Evolutionary conservation across 2,888 invertebrate species (phyloP).

Genomic region (Liposcelis brunnea): DNA sequence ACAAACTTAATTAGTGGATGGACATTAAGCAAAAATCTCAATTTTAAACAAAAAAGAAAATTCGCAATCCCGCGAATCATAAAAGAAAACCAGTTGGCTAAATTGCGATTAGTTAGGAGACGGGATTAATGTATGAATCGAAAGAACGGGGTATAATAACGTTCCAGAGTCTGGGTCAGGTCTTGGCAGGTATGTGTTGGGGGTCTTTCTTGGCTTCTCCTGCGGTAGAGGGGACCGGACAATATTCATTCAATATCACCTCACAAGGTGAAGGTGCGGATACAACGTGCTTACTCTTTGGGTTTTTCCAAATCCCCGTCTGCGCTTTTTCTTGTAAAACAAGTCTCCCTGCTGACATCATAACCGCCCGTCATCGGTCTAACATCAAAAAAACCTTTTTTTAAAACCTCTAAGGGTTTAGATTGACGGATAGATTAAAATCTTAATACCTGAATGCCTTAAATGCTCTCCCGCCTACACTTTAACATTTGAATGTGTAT

Average conservation of each 20-base stretch:
- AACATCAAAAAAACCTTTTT: neutral
- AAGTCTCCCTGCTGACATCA: neutral
- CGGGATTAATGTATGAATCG: too few relatives aligned
- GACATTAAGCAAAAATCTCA: too few relatives aligned
- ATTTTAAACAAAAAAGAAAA: neutral
- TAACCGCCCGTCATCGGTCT: neutral
- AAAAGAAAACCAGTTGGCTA: too few relatives aligned
- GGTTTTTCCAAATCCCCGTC: neutral
- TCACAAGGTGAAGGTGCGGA: neutral
- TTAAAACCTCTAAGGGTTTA: neutral
- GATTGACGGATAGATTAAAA: neutral
- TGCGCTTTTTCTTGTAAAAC: neutral
- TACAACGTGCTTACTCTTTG: neutral
- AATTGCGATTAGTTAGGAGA: too few relatives aligned
- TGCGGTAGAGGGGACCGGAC: neutral
- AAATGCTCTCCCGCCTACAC: neutral
- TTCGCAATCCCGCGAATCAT: neutral
- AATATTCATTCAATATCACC: conserved; percentile 5
- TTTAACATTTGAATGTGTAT: neutral
- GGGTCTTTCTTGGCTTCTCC: neutral
- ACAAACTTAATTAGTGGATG: too few relatives aligned
- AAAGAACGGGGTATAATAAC: too few relatives aligned
- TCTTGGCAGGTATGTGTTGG: conserved; percentile 2
- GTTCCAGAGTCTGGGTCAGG: conserved; percentile 5
- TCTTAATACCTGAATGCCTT: too few relatives aligned